Evolutionary conservation across 2,888 invertebrate species (phyloP).

Genomic region (Synanthedon tipuliformis): DNA sequence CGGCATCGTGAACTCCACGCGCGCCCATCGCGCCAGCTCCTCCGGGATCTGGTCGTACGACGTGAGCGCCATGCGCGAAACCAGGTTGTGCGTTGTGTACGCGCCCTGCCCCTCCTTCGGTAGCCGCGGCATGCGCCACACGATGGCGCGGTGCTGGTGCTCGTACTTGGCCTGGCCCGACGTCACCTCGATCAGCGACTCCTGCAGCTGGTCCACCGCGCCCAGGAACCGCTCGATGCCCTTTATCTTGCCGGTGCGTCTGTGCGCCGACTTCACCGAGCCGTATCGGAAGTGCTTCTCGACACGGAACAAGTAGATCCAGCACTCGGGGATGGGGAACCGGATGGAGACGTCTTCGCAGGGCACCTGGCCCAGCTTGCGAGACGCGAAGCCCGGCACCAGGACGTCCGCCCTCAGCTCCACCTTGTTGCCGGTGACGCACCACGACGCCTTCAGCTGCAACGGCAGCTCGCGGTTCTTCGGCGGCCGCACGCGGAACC

Average conservation of each 20-base stretch:
- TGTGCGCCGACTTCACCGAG: constrained; percentile 94
- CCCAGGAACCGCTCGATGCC: constrained; percentile 93
- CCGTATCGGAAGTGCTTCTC: constrained; percentile 98
- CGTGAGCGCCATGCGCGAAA: constrained; percentile 93
- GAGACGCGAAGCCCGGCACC: constrained; percentile 96
- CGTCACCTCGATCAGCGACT: constrained; percentile 94
- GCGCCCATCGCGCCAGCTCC: constrained; percentile 86
- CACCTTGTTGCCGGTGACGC: constrained; percentile 88
- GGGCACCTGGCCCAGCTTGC: constrained; percentile 94
- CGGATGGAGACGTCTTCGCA: constrained; percentile 97
- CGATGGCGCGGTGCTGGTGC: constrained; percentile 96
- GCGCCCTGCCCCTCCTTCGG: constrained; percentile 99
- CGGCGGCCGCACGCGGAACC: constrained; percentile 95
- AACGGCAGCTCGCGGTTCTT: constrained; percentile 96
- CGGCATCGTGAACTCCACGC: constrained; percentile 99
- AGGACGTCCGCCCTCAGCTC: constrained; percentile 95
- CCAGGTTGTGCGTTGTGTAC: constrained; percentile 96
- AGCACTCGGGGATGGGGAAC: constrained; percentile 98
- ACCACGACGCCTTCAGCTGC: constrained; percentile 91
- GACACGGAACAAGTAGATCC: constrained; percentile 98
- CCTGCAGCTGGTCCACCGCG: constrained; percentile 89
- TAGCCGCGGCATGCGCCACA: constrained; percentile 97
- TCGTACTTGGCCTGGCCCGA: constrained; percentile 99
- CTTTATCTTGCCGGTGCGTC: constrained; percentile 89
- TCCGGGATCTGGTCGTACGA: constrained; percentile 98